Base-by-base conservation (phyloP, 2,113 vertebrate genomes). In the Spizaetus ornatus region DNA sequence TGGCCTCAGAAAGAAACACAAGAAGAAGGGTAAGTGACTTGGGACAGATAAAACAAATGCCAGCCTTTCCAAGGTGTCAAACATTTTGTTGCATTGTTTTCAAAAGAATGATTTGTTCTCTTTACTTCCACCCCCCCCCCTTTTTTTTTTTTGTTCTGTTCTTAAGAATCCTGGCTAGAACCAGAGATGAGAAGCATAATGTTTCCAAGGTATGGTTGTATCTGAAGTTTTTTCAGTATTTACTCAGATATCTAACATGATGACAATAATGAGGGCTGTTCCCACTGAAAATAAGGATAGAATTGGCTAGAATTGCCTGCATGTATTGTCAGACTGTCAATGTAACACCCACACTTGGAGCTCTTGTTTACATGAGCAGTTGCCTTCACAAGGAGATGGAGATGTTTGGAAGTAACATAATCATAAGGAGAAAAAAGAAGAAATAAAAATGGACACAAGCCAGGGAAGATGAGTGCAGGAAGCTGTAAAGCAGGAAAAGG, bases 91-190 rank as follows among this genome's bases (percentile, higher is more conserved):
- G 8, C 48, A 27, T 63, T 81, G 5, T 58, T 83, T 82, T 36
- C 34, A 55, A 34, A 82, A 27, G 9, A 73, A 31, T 50, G 9
- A 26, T 20, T 26, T 73, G 8, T 9, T 74, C 13, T 29, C 15
- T 42, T 16, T 47, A 4, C 0, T 20, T 10, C 45, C 19, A 36
- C 22, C 12, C 38, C 10, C 3, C 4, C n/a, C 9, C 25, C 4
- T 2, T 9, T 15, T 38, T 62, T 17, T 56, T 6, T 25, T 18
- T 40, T 22, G 58, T n/a, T 38, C 9, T 2, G 6, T 14, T 29
- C 43, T 78, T 58, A 45, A 71, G n/a, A 58, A 53, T 74, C 16
- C 13, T 78, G 50, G 11, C 25, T 48, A 72, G 36, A 84, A 62
- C 10, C 9, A 69, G 38, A 80, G 10, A 22, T 26, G 17, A 86